These are phyloP conservation scores for Etheostoma cragini DNA, from an alignment of 2,113 vertebrate species.

Conservation along the genomic window DNA sequence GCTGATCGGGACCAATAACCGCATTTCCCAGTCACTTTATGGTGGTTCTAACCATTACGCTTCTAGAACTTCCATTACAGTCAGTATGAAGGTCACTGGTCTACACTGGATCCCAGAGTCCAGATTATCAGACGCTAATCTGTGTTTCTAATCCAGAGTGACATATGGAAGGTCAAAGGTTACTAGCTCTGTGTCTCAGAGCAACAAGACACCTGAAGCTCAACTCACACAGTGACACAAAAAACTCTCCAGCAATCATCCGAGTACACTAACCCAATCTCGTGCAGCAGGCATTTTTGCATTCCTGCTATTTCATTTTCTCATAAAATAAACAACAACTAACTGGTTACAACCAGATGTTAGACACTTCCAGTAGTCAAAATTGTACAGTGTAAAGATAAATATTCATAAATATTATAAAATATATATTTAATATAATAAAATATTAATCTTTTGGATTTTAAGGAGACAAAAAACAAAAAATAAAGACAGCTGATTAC, in stretches of 20 bases:
- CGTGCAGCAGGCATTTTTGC: neutral
- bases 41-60: neutral
- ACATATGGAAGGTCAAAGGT: constrained; percentile 31
- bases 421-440: too few relatives aligned
- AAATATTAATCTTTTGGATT: neutral
- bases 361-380: neutral
- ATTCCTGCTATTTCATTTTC: neutral
- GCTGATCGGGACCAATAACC: constrained; percentile 21
- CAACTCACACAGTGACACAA: neutral
- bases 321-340: neutral
- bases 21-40: neutral
- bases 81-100: constrained; percentile 26
- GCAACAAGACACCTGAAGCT: constrained; percentile 19
- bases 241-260: too few relatives aligned
- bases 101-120: constrained; percentile 4
- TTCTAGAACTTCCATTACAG: neutral
- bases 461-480: neutral
- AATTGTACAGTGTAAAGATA: neutral
- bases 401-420: too few relatives aligned
- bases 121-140: constrained; percentile 63
- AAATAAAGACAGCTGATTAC: neutral
- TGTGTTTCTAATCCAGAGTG: constrained; percentile 52
- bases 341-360: neutral
- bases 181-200: neutral
- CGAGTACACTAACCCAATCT: too few relatives aligned